Conservation (phyloP, 2,113 vertebrate species). For the Baryphthengus martii region DNA sequence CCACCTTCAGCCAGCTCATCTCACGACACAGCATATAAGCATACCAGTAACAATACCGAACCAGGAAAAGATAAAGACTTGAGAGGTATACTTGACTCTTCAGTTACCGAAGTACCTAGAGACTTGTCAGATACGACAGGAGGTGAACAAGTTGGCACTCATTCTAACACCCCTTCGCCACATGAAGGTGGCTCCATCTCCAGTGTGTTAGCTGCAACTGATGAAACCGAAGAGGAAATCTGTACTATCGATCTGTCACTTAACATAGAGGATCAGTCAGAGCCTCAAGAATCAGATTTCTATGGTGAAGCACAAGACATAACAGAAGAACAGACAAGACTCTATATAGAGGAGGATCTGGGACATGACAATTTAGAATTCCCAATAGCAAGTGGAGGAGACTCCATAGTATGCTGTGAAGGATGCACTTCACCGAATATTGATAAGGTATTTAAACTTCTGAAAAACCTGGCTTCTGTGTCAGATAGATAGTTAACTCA, state of each 20-base stretch:
- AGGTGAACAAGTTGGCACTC: background rate
- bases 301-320: background rate
- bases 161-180: background rate
- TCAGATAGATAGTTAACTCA: background rate
- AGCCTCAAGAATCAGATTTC: constrained; percentile 43
- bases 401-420: constrained; percentile 61
- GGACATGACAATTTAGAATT: background rate
- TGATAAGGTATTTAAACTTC: constrained; percentile 78
- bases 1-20: constrained; percentile 13
- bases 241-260: constrained; percentile 57
- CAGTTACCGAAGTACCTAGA: background rate
- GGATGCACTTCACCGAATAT: constrained; percentile 46
- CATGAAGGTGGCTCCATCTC: background rate
- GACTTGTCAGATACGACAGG: background rate
- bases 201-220: constrained; percentile 13
- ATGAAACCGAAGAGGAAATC: constrained; percentile 66
- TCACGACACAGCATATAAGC: background rate
- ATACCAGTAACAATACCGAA: background rate
- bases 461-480: background rate
- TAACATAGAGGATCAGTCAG: constrained; percentile 38
- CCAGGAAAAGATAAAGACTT: constrained; percentile 10
- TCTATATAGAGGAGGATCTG: constrained; percentile 85
- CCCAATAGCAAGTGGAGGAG: constrained; percentile 41
- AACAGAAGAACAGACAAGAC: constrained; percentile 65
- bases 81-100: background rate